These are phyloP conservation scores for Sebastes cheni DNA, from an alignment of 2,797 vertebrate species.

Conservation along the genomic window DNA sequence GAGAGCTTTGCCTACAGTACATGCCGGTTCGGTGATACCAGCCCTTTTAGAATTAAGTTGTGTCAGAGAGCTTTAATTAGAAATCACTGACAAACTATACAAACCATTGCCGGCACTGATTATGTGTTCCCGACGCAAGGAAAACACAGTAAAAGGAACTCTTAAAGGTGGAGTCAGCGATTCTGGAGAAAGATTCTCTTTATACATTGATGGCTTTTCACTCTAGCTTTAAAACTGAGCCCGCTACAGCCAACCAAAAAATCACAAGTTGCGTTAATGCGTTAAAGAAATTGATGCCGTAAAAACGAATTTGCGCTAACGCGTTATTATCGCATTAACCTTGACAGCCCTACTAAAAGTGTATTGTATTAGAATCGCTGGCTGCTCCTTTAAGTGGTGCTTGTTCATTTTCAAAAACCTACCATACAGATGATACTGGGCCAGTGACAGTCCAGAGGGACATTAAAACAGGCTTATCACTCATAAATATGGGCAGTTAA, in stretches of 20 bases:
- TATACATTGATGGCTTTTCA: neutral
- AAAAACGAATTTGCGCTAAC: too few species aligned
- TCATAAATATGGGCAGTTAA: slow-evolving; percentile 33
- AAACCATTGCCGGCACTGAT: slow-evolving; percentile 20
- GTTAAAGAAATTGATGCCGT: too few species aligned
- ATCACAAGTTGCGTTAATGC: too few species aligned
- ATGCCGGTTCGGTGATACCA: neutral
- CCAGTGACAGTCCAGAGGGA: neutral
- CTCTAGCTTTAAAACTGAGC: too few species aligned
- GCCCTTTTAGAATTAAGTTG: slow-evolving; percentile 22
- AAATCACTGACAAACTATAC: slow-evolving; percentile 16
- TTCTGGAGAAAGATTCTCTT: neutral
- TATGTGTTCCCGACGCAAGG: neutral
- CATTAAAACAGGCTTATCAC: slow-evolving; percentile 22
- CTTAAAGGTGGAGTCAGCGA: neutral
- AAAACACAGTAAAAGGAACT: slow-evolving; percentile 2
- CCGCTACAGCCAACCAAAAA: too few species aligned
- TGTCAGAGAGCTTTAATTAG: slow-evolving; percentile 30
- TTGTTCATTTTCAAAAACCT: neutral
- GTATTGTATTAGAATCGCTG: neutral
- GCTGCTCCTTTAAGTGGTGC: neutral
- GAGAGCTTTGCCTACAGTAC: slow-evolving; percentile 16
- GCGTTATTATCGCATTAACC: too few species aligned
- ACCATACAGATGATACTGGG: slow-evolving; percentile 3
- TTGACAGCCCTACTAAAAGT: too few species aligned